These are phyloP conservation scores for Pristionchus exspectatus DNA, from an alignment of 2,888 invertebrate species.

Conservation along the genomic window DNA sequence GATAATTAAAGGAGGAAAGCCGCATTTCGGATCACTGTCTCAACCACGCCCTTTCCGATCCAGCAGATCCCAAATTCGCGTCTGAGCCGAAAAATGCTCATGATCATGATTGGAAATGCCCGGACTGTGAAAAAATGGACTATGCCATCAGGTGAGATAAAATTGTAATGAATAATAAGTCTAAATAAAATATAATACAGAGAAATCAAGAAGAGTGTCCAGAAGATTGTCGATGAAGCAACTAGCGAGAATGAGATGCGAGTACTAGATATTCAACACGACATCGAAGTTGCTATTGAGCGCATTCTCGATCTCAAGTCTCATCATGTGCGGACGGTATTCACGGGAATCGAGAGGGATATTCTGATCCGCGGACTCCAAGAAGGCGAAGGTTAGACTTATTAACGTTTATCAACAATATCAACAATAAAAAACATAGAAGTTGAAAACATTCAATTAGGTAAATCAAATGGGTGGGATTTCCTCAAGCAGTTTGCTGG, in stretches of 20 bases:
- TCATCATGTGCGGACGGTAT: not conserved
- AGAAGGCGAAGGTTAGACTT: not conserved
- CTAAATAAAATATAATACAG: not conserved
- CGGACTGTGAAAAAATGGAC: conserved; percentile 51
- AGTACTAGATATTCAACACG: not conserved
- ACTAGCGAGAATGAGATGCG: not conserved
- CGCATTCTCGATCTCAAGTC: not conserved
- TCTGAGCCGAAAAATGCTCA: conserved; percentile 26
- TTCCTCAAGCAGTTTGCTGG: too few relatives aligned
- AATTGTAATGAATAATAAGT: too few relatives aligned
- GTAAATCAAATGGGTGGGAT: too few relatives aligned
- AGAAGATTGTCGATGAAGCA: not conserved
- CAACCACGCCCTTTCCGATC: conserved; percentile 55
- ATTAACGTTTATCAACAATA: not conserved
- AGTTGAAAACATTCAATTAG: too few relatives aligned
- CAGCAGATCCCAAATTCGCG: not conserved
- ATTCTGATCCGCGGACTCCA: not conserved
- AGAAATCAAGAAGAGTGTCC: not conserved
- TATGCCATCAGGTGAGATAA: not conserved
- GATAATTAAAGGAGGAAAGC: too few relatives aligned
- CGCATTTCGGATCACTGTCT: conserved; percentile 56
- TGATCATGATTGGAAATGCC: conserved; percentile 56
- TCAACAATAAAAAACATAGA: too few relatives aligned
- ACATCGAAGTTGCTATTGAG: not conserved
- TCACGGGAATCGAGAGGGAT: not conserved